Evolutionary conservation across 2,888 invertebrate genomes (phyloP).

Genomic region (Ommatoiulus sabulosus): DNA sequence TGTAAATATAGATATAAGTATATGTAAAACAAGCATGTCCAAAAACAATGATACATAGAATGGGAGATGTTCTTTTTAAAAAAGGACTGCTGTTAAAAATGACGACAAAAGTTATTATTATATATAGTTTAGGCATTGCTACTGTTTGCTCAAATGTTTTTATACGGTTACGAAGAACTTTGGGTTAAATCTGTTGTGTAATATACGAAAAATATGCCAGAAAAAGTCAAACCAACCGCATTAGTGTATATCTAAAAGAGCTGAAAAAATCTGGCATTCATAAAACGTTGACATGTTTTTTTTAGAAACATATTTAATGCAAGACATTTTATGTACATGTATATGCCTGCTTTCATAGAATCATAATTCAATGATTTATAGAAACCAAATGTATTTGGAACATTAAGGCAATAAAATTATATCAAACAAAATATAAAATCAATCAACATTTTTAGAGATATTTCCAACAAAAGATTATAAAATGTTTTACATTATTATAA

Average conservation of each 20-base stretch:
- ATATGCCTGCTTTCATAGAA: too few species aligned
- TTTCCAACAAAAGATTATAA: too few species aligned
- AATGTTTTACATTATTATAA: too few species aligned
- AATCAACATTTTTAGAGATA: too few species aligned
- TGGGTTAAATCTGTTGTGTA: background rate
- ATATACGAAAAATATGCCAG: background rate
- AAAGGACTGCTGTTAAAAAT: background rate
- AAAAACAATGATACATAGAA: background rate
- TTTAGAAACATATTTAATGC: background rate
- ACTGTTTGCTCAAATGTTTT: conserved; percentile 15
- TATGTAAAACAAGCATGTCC: conserved; percentile 20
- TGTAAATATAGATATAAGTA: conserved; percentile 3
- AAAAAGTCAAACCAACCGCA: background rate
- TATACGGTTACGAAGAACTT: background rate
- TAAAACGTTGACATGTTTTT: background rate
- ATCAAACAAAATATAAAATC: too few species aligned
- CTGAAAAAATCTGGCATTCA: background rate
- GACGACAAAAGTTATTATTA: background rate
- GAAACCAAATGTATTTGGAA: too few species aligned
- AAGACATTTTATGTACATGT: background rate
- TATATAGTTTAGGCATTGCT: conserved; percentile 16
- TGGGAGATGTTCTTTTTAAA: background rate
- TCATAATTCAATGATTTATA: too few species aligned
- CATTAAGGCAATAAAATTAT: too few species aligned
- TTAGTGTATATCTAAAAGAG: background rate